A percentile compares a stretch with the other conserved stretches of the same genome.
Evolutionary conservation across 2,113 vertebrate genomes (phyloP).

Genomic region (Microtus pennsylvanicus): DNA sequence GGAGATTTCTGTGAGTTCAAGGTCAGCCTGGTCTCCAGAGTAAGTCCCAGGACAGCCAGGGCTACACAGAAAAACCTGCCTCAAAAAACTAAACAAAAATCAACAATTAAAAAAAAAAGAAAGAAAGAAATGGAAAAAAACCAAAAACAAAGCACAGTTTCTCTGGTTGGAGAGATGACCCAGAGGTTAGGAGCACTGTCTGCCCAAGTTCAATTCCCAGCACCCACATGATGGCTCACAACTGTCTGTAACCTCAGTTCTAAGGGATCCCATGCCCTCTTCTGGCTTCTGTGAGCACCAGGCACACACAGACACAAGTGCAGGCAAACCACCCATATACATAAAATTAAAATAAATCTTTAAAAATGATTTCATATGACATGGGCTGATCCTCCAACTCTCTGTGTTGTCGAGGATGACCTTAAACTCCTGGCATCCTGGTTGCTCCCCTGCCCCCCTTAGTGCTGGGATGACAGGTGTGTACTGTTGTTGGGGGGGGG

Average conservation of each 20-base stretch:
- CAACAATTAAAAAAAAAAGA: neutral
- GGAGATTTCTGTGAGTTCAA: neutral
- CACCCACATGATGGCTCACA: neutral
- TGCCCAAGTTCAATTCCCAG: neutral
- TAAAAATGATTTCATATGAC: neutral
- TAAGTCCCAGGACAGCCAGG: neutral
- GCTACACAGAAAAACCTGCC: neutral
- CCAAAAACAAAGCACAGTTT: neutral
- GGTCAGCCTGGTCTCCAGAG: neutral
- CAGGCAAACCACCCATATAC: neutral
- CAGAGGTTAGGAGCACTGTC: neutral
- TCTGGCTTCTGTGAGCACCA: neutral
- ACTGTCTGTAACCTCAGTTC: neutral
- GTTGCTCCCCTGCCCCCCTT: too few species aligned
- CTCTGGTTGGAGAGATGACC: neutral
- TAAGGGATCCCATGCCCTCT: neutral
- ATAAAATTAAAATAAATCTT: neutral
- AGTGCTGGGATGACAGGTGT: neutral
- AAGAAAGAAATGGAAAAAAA: neutral
- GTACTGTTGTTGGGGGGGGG: too few species aligned
- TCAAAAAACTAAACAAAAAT: neutral
- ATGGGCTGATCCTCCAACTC: neutral
- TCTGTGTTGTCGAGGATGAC: neutral
- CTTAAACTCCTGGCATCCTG: neutral
- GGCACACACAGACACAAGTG: neutral